Percentiles rank a stretch among this genome's conserved stretches.
phyloP scores from a whole-genome alignment of 2,888 invertebrate genomes.

The Archaeoteleia sp. region DNA sequence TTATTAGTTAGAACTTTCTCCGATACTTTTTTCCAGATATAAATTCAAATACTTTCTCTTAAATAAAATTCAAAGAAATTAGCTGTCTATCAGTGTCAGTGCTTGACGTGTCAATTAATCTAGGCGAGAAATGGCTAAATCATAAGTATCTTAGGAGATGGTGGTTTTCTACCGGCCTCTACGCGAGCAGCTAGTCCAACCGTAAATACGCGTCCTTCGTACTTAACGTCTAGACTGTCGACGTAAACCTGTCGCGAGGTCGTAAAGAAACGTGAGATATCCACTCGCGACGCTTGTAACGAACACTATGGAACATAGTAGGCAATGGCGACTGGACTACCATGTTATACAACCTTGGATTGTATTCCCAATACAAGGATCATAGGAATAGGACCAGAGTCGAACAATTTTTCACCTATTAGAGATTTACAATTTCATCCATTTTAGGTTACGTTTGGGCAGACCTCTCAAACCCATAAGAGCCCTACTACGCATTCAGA shows the following conservation, averaged over 20 bases:
- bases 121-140: background rate
- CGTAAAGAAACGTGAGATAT: slow-evolving; percentile 59
- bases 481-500: too few relatives aligned
- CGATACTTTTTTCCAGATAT: too few relatives aligned
- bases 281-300: slow-evolving; percentile 58
- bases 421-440: too few relatives aligned
- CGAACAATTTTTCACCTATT: background rate
- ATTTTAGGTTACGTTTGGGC: too few relatives aligned
- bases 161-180: background rate
- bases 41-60: too few relatives aligned
- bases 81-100: too few relatives aligned
- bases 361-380: slow-evolving; percentile 14
- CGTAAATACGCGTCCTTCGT: slow-evolving; percentile 29
- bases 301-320: slow-evolving; percentile 66
- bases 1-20: too few relatives aligned
- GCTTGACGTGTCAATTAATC: background rate
- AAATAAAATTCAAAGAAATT: too few relatives aligned
- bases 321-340: slow-evolving; percentile 50
- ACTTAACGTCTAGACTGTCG: slow-evolving; percentile 24
- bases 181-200: slow-evolving; percentile 3
- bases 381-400: slow-evolving; percentile 12
- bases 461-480: too few relatives aligned
- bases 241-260: slow-evolving; percentile 60
- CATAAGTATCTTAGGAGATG: slow-evolving; percentile 3
- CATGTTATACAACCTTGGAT: slow-evolving; percentile 22